Conservation (phyloP, 2,113 vertebrate genomes). For the Oryzias melastigma region DNA sequence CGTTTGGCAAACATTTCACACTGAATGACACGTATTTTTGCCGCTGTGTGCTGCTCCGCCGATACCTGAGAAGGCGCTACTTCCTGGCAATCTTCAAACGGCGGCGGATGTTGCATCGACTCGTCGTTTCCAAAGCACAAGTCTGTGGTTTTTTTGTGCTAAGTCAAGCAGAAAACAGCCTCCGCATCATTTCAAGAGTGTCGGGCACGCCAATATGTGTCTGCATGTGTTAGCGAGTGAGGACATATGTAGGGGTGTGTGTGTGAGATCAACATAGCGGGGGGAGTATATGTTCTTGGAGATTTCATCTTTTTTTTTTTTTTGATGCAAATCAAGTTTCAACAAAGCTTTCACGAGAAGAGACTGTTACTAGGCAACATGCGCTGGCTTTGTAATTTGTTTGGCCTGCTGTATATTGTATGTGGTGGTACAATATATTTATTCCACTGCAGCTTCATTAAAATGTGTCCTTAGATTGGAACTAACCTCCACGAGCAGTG, state of each 20-base stretch:
- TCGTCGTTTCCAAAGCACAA: slow-evolving; percentile 58
- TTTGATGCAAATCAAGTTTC: slow-evolving; percentile 66
- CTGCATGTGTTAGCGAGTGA: slow-evolving; percentile 27
- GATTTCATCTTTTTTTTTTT: slow-evolving; percentile 46
- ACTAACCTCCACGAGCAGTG: background rate
- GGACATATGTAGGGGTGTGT: background rate
- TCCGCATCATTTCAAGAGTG: slow-evolving; percentile 37
- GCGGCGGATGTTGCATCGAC: slow-evolving; percentile 61
- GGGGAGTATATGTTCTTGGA: slow-evolving; percentile 40
- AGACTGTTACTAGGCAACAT: slow-evolving; percentile 78
- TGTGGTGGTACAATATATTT: slow-evolving; percentile 30
- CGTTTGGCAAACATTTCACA: slow-evolving; percentile 60
- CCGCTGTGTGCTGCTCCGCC: slow-evolving; percentile 35
- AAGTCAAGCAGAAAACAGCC: slow-evolving; percentile 59
- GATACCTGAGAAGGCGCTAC: slow-evolving; percentile 59
- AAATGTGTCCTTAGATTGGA: background rate
- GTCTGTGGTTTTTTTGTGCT: slow-evolving; percentile 39
- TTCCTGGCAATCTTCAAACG: slow-evolving; percentile 50
- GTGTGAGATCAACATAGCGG: slow-evolving; percentile 10
- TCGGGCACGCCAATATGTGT: slow-evolving; percentile 29
- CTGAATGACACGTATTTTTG: slow-evolving; percentile 48
- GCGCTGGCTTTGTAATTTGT: slow-evolving; percentile 57
- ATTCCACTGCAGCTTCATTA: slow-evolving; percentile 23
- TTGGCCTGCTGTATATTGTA: slow-evolving; percentile 35
- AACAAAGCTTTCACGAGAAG: slow-evolving; percentile 63